phyloP scores from a whole-genome alignment of 2,797 vertebrate species.

The Notamacropus eugenii region DNA sequence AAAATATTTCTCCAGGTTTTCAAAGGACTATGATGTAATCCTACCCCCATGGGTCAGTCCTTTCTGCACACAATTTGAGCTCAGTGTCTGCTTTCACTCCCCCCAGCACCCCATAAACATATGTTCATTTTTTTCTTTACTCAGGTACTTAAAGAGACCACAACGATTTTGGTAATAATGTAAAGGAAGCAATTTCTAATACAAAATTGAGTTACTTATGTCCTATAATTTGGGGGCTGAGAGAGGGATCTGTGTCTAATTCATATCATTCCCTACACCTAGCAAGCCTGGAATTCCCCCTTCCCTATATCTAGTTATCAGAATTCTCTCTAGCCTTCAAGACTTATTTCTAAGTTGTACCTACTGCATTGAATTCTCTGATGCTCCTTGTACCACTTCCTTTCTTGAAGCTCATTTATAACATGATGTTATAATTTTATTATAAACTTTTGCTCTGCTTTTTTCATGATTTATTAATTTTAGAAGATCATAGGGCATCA shows the following conservation, averaged over 20 bases:
- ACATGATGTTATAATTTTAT: neutral
- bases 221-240: neutral
- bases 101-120: conserved; percentile 12
- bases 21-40: neutral
- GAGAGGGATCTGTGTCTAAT: neutral
- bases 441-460: neutral
- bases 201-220: conserved; percentile 51
- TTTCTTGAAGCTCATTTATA: neutral
- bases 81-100: conserved; percentile 9
- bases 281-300: neutral
- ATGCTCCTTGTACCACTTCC: neutral
- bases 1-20: neutral
- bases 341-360: neutral
- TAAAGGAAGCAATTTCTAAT: neutral
- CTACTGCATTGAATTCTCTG: neutral
- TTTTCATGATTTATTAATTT: neutral
- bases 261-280: neutral
- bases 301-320: neutral
- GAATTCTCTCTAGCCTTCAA: neutral
- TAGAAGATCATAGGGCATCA: neutral
- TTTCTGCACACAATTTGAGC: conserved; percentile 14
- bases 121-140: neutral
- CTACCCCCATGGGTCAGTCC: neutral
- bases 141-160: neutral
- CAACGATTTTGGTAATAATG: neutral